Evolutionary conservation across 2,113 vertebrate genomes (phyloP).

Genomic region (Vulpes ferrilata): DNA sequence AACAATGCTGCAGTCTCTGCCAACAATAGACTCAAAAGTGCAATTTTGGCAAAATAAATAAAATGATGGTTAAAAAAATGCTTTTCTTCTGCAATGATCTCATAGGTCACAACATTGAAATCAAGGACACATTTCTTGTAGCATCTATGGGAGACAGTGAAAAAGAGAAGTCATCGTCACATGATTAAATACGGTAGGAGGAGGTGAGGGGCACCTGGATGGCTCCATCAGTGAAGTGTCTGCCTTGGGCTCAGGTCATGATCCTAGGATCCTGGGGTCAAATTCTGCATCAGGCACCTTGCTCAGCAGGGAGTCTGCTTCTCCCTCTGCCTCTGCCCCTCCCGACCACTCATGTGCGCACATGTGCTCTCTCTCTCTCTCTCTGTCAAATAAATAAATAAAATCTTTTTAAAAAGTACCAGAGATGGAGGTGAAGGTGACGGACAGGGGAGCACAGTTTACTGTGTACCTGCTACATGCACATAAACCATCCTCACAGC

Average conservation of each 20-base stretch:
- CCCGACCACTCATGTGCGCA: not conserved
- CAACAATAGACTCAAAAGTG: slow-evolving; percentile 72
- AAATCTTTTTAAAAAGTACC: not conserved
- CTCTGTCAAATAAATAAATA: not conserved
- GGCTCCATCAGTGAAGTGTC: not conserved
- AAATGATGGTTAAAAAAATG: slow-evolving; percentile 69
- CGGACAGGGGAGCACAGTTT: not conserved
- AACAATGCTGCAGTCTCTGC: not conserved
- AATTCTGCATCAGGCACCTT: rapidly evolving
- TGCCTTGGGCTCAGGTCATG: not conserved
- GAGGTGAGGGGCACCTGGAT: not conserved
- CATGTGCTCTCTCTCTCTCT: too few species aligned
- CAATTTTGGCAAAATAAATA: slow-evolving; percentile 83
- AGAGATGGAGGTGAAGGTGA: not conserved
- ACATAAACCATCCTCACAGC: rapidly evolving
- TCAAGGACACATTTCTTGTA: slow-evolving; percentile 60
- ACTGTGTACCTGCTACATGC: not conserved
- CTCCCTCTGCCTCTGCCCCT: not conserved
- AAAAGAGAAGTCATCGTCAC: not conserved
- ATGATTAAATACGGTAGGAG: not conserved
- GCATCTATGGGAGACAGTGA: rapidly evolving
- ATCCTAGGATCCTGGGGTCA: not conserved
- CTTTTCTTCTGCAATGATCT: slow-evolving; percentile 67
- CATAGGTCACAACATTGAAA: slow-evolving; percentile 60
- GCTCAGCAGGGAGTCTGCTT: not conserved